Evolutionary conservation across 2,113 vertebrate species (phyloP), one percentile per base, ranked within the genome.

Genomic region (Odontesthes bonariensis): DNA sequence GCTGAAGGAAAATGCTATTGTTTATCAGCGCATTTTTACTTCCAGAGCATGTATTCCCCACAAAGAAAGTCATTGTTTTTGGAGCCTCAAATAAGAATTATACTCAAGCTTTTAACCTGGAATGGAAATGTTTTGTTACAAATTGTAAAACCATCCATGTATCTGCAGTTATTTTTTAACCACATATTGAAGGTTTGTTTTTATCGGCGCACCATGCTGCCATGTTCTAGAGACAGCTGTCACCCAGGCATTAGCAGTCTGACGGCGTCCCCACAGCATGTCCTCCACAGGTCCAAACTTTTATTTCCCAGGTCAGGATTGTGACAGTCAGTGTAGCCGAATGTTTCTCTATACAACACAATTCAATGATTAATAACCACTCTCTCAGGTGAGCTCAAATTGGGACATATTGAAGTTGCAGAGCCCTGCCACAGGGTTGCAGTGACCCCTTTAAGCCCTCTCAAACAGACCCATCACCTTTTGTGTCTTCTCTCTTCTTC

Each of bases 361-460:
- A 95, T 95, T 97, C 96, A 97, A 97, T 98, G 97, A 98, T 98
- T 98, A 97, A 98, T 96, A 95, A 93, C 93, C 90, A 86, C 93
- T 95, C 94, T 96, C 96, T 95, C 94, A 96, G 96, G 96, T 97
- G 96, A 95, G 95, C 96, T 95, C 95, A 96, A 96, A 96, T 96
- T 95, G 96, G 95, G 96, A 96, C 95, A 94, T 95, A 95, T 95
- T 96, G 95, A 96, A 96, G 95, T 96, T 96, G 96, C 95, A 93
- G 92, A 93, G 95, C 93, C 92, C 85, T 92, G 92, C 92, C 95
- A 92, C 86, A 88, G 91, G 92, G 93, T 92, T 58, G 56, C 69
- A 42, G 82, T 76, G 74, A 89, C 85, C 90, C 91, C 80, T 10
- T 27, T 69, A 90, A 83, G 82, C 88, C 83, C 70, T 87, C 79